Conservation (phyloP, 2,888 invertebrate species). For the Allophyes oxyacanthae region DNA sequence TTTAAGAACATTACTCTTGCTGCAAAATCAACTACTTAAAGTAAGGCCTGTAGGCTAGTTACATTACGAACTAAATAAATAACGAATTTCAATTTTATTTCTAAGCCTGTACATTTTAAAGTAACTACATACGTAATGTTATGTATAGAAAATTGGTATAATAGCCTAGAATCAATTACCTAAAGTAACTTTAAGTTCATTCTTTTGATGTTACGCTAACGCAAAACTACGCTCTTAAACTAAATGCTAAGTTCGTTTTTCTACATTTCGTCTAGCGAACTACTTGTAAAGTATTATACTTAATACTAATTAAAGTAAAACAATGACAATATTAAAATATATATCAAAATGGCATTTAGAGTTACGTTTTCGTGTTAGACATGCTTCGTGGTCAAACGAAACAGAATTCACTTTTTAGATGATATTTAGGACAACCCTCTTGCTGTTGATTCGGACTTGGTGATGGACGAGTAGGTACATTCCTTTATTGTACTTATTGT, state of each 20-base stretch:
- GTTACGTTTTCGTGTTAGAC: constrained; percentile 82
- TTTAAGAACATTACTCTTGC: constrained; percentile 49
- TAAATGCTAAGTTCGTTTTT: constrained; percentile 73
- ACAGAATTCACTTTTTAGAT: constrained; percentile 71
- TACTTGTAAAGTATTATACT: constrained; percentile 79
- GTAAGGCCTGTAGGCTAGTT: constrained; percentile 60
- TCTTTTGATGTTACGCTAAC: constrained; percentile 64
- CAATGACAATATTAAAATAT: constrained; percentile 88
- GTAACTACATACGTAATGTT: constrained; percentile 65
- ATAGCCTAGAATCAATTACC: constrained; percentile 63
- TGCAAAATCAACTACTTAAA: constrained; percentile 49
- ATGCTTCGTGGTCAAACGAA: constrained; percentile 77
- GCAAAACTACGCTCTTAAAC: constrained; percentile 61
- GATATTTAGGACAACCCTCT: constrained; percentile 67
- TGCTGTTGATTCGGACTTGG: constrained; percentile 67
- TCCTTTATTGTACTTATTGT: constrained; percentile 58
- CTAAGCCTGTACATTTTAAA: constrained; percentile 71
- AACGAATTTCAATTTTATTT: constrained; percentile 74
- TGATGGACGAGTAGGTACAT: constrained; percentile 45
- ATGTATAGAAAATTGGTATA: constrained; percentile 63
- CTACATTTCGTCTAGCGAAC: constrained; percentile 76
- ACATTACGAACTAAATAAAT: constrained; percentile 64
- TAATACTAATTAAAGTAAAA: constrained; percentile 83
- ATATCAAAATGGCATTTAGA: constrained; percentile 83
- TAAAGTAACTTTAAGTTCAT: constrained; percentile 64